Base-by-base conservation (phyloP, 2,888 invertebrate genomes). In the Argyresthia goedartella region DNA sequence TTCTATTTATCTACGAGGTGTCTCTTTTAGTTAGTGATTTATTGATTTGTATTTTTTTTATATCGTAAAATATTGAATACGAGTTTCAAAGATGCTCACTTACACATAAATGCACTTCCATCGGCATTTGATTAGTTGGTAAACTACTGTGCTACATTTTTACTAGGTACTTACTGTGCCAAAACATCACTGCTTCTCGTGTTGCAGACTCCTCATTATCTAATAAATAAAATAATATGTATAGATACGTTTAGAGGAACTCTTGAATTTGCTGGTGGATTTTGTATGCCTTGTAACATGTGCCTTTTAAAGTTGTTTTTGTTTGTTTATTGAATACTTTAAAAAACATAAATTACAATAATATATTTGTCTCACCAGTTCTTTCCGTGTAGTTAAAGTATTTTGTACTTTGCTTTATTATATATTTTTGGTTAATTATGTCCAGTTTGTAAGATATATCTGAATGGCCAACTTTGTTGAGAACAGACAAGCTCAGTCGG, bases 271-370 rank as follows among this genome's bases (percentile, higher is more conserved):
- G 49, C n/a, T n/a, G n/a, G n/a, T n/a, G n/a, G 64, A 52, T 13
- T 69, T 68, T 59, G 59, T 57, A 55, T 62, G 78, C 76, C 76
- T 67, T 70, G 60, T 64, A 65, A 66, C 64, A 73, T 69, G 81
- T 81, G 81, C 80, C 81, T 79, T 81, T 69, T 52, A 50, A 57
- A 61, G 60, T 58, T 55, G 59, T 60, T 60, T 61, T 53, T 43
- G 13, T 43, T 43, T 43, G 43, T 8, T 42, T 42, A 42, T 42
- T 13, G 8, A 14, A 13, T 14, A 43, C n/a, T 13, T n/a, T 4
- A 13, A 43, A n/a, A 43, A 13, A 43, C 43, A 39, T 43, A 8
- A n/a, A 43, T n/a, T n/a, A n/a, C n/a, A n/a, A n/a, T n/a, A n/a
- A n/a, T n/a, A n/a, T 43, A 16, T 25, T 46, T 10, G 46, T 25